A percentile compares a stretch with the other conserved stretches of the same genome.
Conservation (phyloP, 2,797 vertebrate genomes). For the Sebastes wilsoni region DNA sequence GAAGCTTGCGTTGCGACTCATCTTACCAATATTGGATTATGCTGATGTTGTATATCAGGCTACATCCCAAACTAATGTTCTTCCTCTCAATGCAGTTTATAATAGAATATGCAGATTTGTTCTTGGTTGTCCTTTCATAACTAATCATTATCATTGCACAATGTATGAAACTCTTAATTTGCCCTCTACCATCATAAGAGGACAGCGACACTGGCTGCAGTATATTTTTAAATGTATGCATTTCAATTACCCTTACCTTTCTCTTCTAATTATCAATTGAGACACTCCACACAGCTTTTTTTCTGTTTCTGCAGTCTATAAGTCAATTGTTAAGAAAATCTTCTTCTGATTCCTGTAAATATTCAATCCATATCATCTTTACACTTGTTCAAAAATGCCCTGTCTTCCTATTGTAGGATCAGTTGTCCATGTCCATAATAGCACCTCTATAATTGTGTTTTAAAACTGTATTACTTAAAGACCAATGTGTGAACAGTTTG, state of each 20-base stretch:
- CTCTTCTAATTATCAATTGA: not conserved
- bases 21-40: not conserved
- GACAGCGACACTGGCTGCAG: not conserved
- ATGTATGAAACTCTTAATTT: not conserved
- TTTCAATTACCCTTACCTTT: not conserved
- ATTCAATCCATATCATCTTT: not conserved
- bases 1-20: not conserved
- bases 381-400: not conserved
- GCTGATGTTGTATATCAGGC: not conserved
- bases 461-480: not conserved
- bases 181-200: not conserved
- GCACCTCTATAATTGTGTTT: not conserved
- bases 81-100: not conserved
- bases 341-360: not conserved
- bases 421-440: not conserved
- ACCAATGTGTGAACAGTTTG: no score
- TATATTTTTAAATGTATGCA: not conserved
- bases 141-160: not conserved
- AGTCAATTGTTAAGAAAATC: not conserved
- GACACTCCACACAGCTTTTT: not conserved
- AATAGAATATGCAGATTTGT: not conserved
- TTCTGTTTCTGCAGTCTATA: not conserved
- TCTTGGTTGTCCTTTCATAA: not conserved
- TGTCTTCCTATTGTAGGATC: not conserved
- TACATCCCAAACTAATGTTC: not conserved